Evolutionary conservation across 2,113 vertebrate species (phyloP).

Genomic region (Lipotes vexillifer): DNA sequence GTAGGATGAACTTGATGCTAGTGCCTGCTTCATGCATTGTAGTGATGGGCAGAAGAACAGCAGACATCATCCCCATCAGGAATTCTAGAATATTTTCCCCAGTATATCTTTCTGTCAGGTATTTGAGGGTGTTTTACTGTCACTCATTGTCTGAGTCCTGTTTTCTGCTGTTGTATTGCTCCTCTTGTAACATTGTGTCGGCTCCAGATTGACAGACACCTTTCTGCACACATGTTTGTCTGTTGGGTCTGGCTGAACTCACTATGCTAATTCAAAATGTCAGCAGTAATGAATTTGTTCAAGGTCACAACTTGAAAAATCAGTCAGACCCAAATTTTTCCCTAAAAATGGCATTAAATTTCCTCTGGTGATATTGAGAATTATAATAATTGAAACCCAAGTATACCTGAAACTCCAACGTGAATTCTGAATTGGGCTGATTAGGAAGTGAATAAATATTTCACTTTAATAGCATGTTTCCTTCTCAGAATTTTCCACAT

Average conservation of each 20-base stretch:
- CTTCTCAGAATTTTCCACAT: background rate
- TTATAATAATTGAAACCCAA: background rate
- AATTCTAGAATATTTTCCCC: background rate
- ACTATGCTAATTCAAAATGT: background rate
- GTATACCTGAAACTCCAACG: background rate
- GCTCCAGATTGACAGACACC: background rate
- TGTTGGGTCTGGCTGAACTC: background rate
- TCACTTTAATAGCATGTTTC: background rate
- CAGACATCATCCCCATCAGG: rapidly evolving
- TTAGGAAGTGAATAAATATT: background rate
- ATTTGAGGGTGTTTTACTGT: too few species aligned
- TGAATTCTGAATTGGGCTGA: background rate
- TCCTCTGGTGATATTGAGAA: background rate
- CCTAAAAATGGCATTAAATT: background rate
- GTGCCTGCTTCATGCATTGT: rapidly evolving
- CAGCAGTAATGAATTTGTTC: background rate
- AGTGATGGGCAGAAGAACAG: rapidly evolving
- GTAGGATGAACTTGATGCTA: background rate
- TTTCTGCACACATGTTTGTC: rapidly evolving
- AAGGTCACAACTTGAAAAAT: background rate
- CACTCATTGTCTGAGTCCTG: background rate
- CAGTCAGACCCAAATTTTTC: background rate
- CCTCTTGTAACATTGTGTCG: rapidly evolving
- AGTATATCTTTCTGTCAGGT: rapidly evolving
- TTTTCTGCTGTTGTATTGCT: background rate